Base-by-base conservation (phyloP, 2,888 invertebrate species). In the Yponomeuta evonymella region DNA sequence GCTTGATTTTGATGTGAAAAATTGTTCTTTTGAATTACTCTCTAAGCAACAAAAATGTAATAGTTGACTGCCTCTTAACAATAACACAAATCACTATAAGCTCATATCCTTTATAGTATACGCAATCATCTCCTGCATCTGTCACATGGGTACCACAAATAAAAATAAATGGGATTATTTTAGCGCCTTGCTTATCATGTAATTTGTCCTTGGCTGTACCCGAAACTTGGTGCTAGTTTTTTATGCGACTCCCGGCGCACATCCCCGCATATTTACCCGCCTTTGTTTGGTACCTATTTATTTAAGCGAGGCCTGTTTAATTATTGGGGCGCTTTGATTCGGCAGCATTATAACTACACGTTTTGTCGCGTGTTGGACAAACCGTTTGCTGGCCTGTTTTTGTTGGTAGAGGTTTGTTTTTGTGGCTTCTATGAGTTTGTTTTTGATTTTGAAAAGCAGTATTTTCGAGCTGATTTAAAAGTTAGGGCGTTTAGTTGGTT, bases 291-390 rank as follows among this genome's bases (percentile, higher is more conserved):
- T 75, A 77, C 75, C 79, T 82, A 82, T 86, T 87, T 88, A 89
- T 88, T 86, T 89, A 87, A 83, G 80, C 80, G 77, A 79, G 81
- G 79, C 77, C 78, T 83, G 83, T 85, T 86, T 88, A 89, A 88
- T 89, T 85, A 84, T 86, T 83, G 85, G 85, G 90, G 88, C 77
- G 85, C 84, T 84, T 86, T 88, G 85, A 87, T 88, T 88, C 80
- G 74, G 76, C 78, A 77, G 83, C 83, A 88, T 86, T 85, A 86
- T 87, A 86, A 80, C 79, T 80, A 83, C 82, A 80, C 83, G 77
- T 74, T 76, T 75, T 74, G 78, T 77, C 78, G 76, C 77, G 77
- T 78, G 51, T 15, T 12, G 51, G 51, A 15, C 51, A 58, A 58
- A 58, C 51, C 12, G 15, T 58, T 58, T 58, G 51, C 15, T 58